A percentile compares a stretch with the other conserved stretches of the same genome.
phyloP scores from a whole-genome alignment of 1,140 invertebrate genomes.

The Augochlora pura region DNA sequence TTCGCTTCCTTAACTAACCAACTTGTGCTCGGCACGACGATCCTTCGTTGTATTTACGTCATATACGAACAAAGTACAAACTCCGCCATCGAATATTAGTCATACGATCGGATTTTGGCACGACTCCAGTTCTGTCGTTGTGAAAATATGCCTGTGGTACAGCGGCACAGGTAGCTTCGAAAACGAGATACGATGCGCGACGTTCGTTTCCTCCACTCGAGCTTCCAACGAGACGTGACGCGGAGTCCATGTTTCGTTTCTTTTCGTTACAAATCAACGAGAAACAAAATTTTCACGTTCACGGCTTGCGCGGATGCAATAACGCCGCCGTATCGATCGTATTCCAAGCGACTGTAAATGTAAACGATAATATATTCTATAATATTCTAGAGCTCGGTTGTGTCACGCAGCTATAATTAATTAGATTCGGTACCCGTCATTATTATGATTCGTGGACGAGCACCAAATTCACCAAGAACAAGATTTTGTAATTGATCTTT shows the following conservation, averaged over 20 bases:
- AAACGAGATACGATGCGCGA: too few relatives aligned
- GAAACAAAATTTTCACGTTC: too few relatives aligned
- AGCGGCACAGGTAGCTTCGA: conserved; percentile 1
- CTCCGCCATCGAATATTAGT: conserved; percentile 43
- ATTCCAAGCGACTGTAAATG: too few relatives aligned
- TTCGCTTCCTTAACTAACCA: neutral
- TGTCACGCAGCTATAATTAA: conserved; percentile 30
- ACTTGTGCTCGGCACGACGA: neutral
- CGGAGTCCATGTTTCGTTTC: too few relatives aligned
- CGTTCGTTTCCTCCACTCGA: too few relatives aligned
- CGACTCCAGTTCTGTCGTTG: conserved; percentile 9
- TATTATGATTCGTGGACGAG: conserved; percentile 6
- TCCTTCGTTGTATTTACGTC: too few relatives aligned
- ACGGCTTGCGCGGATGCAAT: too few relatives aligned
- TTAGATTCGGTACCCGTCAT: conserved; percentile 6
- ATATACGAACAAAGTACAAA: conserved; percentile 17
- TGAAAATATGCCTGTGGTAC: conserved; percentile 10
- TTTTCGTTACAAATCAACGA: too few relatives aligned
- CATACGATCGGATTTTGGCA: conserved; percentile 49
- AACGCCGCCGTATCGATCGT: too few relatives aligned
- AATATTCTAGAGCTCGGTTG: neutral
- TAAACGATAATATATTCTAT: neutral
- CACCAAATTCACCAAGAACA: conserved; percentile 15
- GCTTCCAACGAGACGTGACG: too few relatives aligned
- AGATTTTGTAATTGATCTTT: conserved; percentile 37